Evolutionary conservation across 2,113 vertebrate genomes (phyloP).

Genomic region (Gavia stellata): DNA sequence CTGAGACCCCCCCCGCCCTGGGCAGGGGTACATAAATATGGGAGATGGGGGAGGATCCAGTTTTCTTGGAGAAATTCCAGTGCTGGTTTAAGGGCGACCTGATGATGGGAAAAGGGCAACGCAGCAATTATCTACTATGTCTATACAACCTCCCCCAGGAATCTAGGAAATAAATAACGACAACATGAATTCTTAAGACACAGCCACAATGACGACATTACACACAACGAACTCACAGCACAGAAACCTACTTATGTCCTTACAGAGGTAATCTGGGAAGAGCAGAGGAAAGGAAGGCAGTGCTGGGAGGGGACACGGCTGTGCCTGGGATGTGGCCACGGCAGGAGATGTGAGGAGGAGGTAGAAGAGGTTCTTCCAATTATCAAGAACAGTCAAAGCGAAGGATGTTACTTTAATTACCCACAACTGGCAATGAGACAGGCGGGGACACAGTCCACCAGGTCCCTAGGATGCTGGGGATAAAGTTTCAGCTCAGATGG

Average conservation of each 20-base stretch:
- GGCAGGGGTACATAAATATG: neutral
- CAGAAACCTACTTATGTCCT: neutral
- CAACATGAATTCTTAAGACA: neutral
- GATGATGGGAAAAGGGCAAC: neutral
- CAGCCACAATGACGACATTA: neutral
- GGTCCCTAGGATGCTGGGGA: neutral
- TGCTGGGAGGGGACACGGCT: rapidly evolving
- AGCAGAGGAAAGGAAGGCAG: neutral
- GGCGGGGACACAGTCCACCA: neutral
- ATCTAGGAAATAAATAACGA: neutral
- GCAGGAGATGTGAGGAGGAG: neutral
- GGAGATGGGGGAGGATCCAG: neutral
- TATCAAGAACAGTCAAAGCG: neutral
- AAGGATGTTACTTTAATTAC: neutral
- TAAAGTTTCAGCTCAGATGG: neutral
- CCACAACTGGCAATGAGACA: neutral
- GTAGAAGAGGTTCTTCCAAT: neutral
- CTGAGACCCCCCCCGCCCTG: neutral
- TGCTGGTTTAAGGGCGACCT: neutral
- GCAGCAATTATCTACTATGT: neutral
- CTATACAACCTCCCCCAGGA: neutral
- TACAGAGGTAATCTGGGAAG: neutral
- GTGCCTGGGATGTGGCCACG: neutral
- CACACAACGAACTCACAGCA: neutral
- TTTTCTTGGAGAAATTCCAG: neutral